phyloP scores from a whole-genome alignment of 2,888 invertebrate species.

The Hofmannophila pseudospretella region DNA sequence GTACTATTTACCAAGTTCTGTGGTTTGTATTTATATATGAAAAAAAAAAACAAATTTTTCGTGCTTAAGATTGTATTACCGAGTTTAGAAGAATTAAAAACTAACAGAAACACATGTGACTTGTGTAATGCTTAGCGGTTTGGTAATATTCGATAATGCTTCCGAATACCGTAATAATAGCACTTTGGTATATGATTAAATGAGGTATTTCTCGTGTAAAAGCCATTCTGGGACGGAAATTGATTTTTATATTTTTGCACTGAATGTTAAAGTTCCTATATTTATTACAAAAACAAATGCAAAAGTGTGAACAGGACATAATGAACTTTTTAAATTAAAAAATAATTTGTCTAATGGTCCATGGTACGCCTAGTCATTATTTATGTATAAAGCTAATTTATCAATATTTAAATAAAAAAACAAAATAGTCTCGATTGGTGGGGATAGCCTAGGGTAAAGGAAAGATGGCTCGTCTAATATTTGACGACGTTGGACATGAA shows the following conservation, averaged over 20 bases:
- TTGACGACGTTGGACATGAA: constrained; percentile 18
- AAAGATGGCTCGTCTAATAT: constrained; percentile 7
- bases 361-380: constrained; percentile 74
- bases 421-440: constrained; percentile 43
- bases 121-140: constrained; percentile 52
- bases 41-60: constrained; percentile 34
- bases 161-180: constrained; percentile 38
- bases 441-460: constrained; percentile 37
- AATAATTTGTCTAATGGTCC: constrained; percentile 56
- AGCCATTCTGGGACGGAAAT: constrained; percentile 22
- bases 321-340: constrained; percentile 19
- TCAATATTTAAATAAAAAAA: constrained; percentile 51
- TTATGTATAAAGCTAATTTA: constrained; percentile 59
- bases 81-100: constrained; percentile 45
- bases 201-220: constrained; percentile 29
- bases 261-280: constrained; percentile 73
- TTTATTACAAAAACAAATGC: constrained; percentile 51
- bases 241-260: constrained; percentile 54
- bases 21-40: constrained; percentile 28
- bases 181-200: constrained; percentile 35
- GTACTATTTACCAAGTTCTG: constrained; percentile 20
- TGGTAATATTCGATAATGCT: constrained; percentile 53
- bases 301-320: constrained; percentile 39
- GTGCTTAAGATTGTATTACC: constrained; percentile 64
- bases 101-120: constrained; percentile 31